Percentiles rank a stretch among this genome's conserved stretches.
Conservation (phyloP, 2,113 vertebrate species). For the Propithecus coquereli region DNA sequence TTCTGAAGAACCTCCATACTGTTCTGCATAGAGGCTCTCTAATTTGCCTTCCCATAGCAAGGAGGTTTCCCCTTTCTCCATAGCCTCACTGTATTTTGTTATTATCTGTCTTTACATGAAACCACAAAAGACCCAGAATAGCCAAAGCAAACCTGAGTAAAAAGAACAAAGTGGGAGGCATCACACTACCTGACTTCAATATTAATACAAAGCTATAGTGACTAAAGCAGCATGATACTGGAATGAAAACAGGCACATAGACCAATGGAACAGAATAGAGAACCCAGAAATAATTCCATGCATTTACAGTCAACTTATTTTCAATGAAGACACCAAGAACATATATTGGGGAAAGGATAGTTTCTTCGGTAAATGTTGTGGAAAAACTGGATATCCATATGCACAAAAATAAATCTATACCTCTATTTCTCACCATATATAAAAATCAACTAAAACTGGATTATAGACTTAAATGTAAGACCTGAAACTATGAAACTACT, state of each 20-base stretch:
- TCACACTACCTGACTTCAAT: background rate
- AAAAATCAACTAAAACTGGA: background rate
- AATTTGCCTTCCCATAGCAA: too few relatives aligned
- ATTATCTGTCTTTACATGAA: background rate
- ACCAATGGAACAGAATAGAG: background rate
- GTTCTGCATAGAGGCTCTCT: too few relatives aligned
- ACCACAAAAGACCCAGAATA: background rate
- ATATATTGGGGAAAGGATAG: background rate
- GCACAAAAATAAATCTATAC: background rate
- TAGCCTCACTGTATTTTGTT: too few relatives aligned
- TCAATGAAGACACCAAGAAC: background rate
- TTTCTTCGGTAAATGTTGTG: background rate
- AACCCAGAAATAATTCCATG: background rate
- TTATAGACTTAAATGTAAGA: background rate
- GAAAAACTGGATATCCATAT: background rate
- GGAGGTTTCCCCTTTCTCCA: too few relatives aligned
- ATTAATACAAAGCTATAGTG: background rate
- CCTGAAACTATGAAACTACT: background rate
- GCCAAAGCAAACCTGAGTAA: background rate
- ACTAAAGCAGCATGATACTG: background rate
- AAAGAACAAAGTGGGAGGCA: background rate
- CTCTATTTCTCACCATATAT: background rate
- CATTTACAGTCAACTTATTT: background rate
- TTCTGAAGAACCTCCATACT: too few relatives aligned
- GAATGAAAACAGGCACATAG: background rate